phyloP scores from a whole-genome alignment of 2,797 vertebrate genomes.

The Carduelis carduelis region DNA sequence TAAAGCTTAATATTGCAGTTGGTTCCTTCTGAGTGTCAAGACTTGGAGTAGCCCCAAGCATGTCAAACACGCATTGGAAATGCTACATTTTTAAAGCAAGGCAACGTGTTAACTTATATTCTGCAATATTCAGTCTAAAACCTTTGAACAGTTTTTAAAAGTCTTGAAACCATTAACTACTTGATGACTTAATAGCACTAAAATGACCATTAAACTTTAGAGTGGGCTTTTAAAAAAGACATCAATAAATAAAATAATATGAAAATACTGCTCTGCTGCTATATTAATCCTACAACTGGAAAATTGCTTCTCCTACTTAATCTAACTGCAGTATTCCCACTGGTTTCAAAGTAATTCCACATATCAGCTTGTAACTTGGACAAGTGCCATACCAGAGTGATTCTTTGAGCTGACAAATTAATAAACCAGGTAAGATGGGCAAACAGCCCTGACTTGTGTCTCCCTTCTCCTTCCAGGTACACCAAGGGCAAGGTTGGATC shows the following conservation, averaged over 20 bases:
- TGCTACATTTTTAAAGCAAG: background rate
- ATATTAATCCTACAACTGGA: background rate
- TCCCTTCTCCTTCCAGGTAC: background rate
- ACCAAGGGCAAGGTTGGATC: background rate
- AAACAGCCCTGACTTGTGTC: background rate
- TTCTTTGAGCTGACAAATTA: slow-evolving; percentile 42
- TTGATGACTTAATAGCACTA: slow-evolving; percentile 2
- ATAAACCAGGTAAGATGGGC: background rate
- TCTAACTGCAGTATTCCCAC: background rate
- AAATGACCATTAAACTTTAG: slow-evolving; percentile 26
- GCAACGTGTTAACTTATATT: background rate
- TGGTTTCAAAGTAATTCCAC: slow-evolving; percentile 35
- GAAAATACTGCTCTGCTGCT: background rate
- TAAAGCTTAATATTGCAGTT: slow-evolving; percentile 52
- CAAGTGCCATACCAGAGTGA: background rate
- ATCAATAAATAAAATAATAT: background rate
- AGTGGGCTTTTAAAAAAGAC: background rate
- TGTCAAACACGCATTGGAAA: slow-evolving; percentile 12
- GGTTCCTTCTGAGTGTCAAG: slow-evolving; percentile 31
- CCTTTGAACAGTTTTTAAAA: background rate
- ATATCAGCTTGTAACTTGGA: background rate
- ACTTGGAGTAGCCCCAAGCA: slow-evolving; percentile 42
- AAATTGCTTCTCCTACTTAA: slow-evolving; percentile 10
- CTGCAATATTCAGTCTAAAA: background rate
- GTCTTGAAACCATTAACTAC: slow-evolving; percentile 4